These are phyloP conservation scores for Heliangelus exortis DNA, from an alignment of 2,797 vertebrate species.

Conservation along the genomic window DNA sequence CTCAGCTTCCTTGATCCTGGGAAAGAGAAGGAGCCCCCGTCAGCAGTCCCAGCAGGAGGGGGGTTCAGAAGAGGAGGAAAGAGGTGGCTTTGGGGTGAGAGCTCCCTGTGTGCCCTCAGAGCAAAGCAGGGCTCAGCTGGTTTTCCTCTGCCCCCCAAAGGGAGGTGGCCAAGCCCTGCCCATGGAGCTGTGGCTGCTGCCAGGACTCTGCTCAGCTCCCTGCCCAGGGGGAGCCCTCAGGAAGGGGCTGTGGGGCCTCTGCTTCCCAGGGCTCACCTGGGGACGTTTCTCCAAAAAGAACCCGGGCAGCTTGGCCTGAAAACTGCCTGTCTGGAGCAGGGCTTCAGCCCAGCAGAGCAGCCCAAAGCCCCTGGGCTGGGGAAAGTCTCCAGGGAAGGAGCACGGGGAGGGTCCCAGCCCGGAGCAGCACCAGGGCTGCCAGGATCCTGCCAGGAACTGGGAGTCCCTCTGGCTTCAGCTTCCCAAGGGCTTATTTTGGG, in stretches of 20 bases:
- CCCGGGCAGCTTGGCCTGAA: background rate
- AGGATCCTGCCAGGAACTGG: too few species aligned
- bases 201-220: background rate
- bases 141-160: background rate
- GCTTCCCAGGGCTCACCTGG: background rate
- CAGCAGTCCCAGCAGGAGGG: too few species aligned
- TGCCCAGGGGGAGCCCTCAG: background rate
- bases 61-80: too few species aligned
- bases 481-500: background rate
- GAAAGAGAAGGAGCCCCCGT: too few species aligned
- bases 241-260: background rate
- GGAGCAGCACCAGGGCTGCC: background rate
- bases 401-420: background rate
- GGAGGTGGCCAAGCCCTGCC: background rate
- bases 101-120: fast-evolving
- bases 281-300: background rate
- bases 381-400: background rate
- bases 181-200: background rate
- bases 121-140: background rate
- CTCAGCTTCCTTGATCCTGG: too few species aligned
- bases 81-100: too few species aligned
- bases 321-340: background rate
- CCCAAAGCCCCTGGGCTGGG: background rate
- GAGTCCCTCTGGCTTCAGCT: background rate
- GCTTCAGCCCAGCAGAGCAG: background rate